phyloP scores from a whole-genome alignment of 2,113 vertebrate species.

The Hypocryptadius cinnamomeus region DNA sequence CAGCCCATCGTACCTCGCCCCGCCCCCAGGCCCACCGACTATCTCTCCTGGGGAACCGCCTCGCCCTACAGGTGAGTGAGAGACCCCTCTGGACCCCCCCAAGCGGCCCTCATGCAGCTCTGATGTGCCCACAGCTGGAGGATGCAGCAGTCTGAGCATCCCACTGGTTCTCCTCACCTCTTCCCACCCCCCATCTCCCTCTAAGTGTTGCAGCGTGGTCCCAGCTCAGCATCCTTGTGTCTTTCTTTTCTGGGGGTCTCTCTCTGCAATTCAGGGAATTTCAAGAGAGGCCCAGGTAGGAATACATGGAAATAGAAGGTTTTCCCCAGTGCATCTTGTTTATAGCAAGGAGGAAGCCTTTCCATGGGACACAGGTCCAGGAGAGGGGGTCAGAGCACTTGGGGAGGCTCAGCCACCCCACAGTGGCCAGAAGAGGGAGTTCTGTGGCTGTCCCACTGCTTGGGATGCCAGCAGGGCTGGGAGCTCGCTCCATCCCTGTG shows the following conservation, averaged over 20 bases:
- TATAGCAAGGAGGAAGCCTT: neutral
- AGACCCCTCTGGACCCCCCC: neutral
- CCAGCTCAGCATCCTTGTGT: neutral
- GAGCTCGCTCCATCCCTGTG: neutral
- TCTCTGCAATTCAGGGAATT: neutral
- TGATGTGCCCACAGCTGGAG: neutral
- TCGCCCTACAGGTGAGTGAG: slow-evolving; percentile 90
- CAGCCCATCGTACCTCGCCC: slow-evolving; percentile 96
- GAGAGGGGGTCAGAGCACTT: neutral
- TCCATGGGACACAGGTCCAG: neutral
- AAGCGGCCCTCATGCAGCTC: neutral
- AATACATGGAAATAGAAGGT: neutral
- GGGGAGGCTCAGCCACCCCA: neutral
- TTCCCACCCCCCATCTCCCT: neutral
- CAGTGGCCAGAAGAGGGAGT: slow-evolving; percentile 24
- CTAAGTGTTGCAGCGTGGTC: neutral
- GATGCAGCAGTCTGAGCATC: neutral
- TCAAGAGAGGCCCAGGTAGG: neutral
- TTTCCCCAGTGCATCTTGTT: neutral
- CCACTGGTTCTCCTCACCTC: neutral
- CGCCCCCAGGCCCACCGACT: slow-evolving; percentile 90
- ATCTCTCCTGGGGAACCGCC: slow-evolving; percentile 93
- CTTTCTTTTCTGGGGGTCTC: neutral
- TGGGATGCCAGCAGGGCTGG: neutral
- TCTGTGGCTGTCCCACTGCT: neutral